Evolutionary conservation across 2,113 vertebrate genomes (phyloP), one percentile per base, ranked within the genome.

Genomic region (Ptilonorhynchus violaceus): DNA sequence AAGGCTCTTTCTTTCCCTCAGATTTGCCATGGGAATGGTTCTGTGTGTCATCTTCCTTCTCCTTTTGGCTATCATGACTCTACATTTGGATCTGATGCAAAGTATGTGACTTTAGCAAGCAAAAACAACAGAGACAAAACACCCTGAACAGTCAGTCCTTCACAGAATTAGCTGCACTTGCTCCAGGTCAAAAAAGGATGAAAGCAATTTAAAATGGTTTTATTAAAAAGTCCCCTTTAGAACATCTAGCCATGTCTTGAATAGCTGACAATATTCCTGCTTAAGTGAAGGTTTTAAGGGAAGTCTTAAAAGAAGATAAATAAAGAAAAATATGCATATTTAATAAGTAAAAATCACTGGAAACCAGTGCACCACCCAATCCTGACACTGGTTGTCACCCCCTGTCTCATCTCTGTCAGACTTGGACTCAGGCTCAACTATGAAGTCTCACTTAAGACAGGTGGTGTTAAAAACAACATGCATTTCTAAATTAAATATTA

Each of bases 331-430:
- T 3, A 46, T 4, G 8, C 8, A 4, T n/a, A 74, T 46, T 59
- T 55, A 67, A 59, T 42, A 87, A 28, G 10, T 28, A 90, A 68
- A 70, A 42, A 93, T 39, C 41, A 60, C 1, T 46, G 24, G 33
- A 79, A 90, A 68, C 1, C 15, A 68, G 50, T 35, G 42, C 11
- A 55, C 6, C 0, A 2, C 15, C 19, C 21, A 60, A 0, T 41
- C 31, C 23, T 77, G 33, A 53, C 33, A 53, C 0, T 21, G 41
- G 18, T 52, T 84, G 53, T 68, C 58, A 63, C 17, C 11, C 17
- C 35, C 10, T 46, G 21, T 25, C 12, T 56, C 44, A 35, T 10
- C 27, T 68, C 44, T 60, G 33, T 50, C 66, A 92, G 33, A 70
- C 8, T 10, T 52, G 12, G 41, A 59, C 44, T 69, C 44, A 60